These are phyloP conservation scores for Prenolepis imparis DNA, from an alignment of 2,888 invertebrate genomes.

Conservation along the genomic window DNA sequence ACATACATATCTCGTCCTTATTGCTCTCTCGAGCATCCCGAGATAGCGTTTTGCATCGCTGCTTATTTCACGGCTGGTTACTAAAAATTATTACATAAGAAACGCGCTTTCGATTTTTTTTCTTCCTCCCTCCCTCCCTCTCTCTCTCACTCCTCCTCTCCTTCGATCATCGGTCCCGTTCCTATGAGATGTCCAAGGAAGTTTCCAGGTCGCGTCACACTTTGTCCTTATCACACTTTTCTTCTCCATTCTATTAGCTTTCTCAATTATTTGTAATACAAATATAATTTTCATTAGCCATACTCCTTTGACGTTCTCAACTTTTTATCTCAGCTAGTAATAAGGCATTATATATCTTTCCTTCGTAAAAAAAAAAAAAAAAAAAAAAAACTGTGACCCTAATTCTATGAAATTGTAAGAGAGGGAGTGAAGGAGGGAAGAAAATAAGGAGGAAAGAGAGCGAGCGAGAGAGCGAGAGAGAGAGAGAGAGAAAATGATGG, in stretches of 20 bases:
- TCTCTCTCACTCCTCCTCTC: conserved; percentile 11
- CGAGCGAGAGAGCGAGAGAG: neutral
- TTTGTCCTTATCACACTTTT: conserved; percentile 26
- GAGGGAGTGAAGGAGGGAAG: neutral
- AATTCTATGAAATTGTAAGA: too few relatives aligned
- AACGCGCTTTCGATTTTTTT: conserved; percentile 65
- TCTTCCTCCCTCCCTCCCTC: conserved; percentile 43
- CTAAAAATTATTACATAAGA: conserved; percentile 68
- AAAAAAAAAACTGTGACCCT: too few relatives aligned
- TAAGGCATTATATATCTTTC: too few relatives aligned
- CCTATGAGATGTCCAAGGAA: conserved; percentile 61
- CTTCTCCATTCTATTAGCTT: neutral
- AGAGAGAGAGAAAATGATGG: neutral
- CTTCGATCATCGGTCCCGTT: conserved; percentile 46
- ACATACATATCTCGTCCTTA: neutral
- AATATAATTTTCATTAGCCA: too few relatives aligned
- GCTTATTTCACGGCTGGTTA: conserved; percentile 65
- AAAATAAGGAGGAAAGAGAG: too few relatives aligned
- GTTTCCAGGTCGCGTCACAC: conserved; percentile 68
- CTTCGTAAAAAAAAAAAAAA: too few relatives aligned
- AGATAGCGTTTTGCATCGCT: conserved; percentile 12
- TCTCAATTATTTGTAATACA: too few relatives aligned
- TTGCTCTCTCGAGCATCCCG: neutral
- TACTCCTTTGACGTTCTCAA: too few relatives aligned
- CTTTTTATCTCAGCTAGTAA: too few relatives aligned